Evolutionary conservation across 1,140 invertebrate genomes (phyloP), one percentile per base, ranked within the genome.

Genomic region (Orius insidiosus): DNA sequence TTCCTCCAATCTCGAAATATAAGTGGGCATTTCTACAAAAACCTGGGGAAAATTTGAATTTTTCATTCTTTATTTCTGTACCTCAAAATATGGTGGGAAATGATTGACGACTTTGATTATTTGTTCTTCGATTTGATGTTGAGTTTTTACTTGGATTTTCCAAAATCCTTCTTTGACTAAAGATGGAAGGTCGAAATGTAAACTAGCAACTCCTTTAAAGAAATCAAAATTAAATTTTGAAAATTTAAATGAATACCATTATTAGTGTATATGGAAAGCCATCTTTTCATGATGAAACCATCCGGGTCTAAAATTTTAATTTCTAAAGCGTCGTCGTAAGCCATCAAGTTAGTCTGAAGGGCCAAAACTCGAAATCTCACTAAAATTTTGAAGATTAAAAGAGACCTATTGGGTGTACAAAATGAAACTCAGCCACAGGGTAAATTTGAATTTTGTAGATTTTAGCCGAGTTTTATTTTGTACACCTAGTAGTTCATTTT

Each of bases 301-400:
- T 64, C 56, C 4, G 68, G 60, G 57, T 70, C 66, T 67, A 70
- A 46, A 13, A 70, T 56, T 52, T 59, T 67, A 19, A 69, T 57
- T 47, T 67, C 63, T 5, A 69, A 59, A 5, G 65, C 62, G 47
- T 68, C 66, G 40, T 63, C 61, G 47, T 61, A 69, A 2, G 68
- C 67, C 41, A 61, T 63, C 19, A 70, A 47, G 45, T 68, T 60
- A 8, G 63, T 62, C 16, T 60, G 64, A 11, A 70, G 56, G 9
- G 67, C 50, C 16, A 70, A 58, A 24, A 65, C 58, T 47, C 68
- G 53, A 48, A 69, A 67, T 6, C 55, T 45, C 30, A 70, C 68
- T 70, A 56, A 39, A 64, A 63, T n/a, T n/a, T n/a, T n/a, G n/a
- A 51, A 46, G 46, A 38, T 39, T 15, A 46, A 50, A 49, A 34